Evolutionary conservation across 2,888 invertebrate species (phyloP).

Genomic region (Cerceris rybyensis): DNA sequence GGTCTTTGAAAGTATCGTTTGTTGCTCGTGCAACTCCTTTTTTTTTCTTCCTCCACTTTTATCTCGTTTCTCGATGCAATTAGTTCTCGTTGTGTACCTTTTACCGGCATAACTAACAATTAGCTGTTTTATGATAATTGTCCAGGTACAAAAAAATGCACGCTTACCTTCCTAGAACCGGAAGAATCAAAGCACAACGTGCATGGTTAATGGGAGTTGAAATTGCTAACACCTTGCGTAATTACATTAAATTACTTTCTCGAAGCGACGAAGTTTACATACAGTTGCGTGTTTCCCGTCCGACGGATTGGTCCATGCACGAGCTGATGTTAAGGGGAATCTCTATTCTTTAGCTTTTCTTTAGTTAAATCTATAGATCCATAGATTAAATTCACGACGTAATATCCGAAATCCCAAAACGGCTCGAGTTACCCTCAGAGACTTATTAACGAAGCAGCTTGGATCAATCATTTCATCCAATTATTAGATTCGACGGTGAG

Average conservation of each 20-base stretch:
- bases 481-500: slow-evolving; percentile 35
- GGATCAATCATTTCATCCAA: slow-evolving; percentile 56
- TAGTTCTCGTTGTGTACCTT: too few species aligned
- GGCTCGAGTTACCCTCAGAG: slow-evolving; percentile 51
- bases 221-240: background rate
- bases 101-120: too few species aligned
- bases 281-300: slow-evolving; percentile 11
- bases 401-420: slow-evolving; percentile 56
- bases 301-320: slow-evolving; percentile 47
- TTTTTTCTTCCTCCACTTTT: too few species aligned
- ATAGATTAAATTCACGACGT: slow-evolving; percentile 21
- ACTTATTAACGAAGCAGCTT: slow-evolving; percentile 57
- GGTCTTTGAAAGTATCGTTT: too few species aligned
- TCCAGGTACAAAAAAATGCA: too few species aligned
- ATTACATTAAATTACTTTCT: too few species aligned
- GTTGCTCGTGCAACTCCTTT: too few species aligned
- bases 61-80: too few species aligned
- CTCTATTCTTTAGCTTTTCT: slow-evolving; percentile 4
- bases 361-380: slow-evolving; percentile 11
- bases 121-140: too few species aligned
- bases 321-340: background rate
- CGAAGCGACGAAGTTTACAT: too few species aligned
- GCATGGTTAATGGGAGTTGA: background rate
- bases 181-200: background rate
- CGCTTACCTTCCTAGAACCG: too few species aligned